phyloP scores from a whole-genome alignment of 2,888 invertebrate species.

The Automeris io region DNA sequence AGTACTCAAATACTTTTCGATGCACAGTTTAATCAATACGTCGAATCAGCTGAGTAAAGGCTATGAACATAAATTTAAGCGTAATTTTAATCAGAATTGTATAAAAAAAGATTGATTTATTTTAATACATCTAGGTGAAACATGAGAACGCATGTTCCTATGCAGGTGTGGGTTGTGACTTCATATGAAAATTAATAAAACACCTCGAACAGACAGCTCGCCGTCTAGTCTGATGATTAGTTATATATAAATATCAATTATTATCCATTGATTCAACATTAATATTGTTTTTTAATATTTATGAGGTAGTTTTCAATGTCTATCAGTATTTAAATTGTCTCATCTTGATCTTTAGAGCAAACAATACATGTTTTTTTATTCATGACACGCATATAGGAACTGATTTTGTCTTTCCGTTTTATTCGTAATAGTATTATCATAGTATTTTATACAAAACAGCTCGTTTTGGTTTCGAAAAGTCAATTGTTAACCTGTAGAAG shows the following conservation, averaged over 20 bases:
- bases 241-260: constrained; percentile 15
- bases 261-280: constrained; percentile 10
- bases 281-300: constrained; percentile 8
- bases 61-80: no score
- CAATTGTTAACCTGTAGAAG: no score
- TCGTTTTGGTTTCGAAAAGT: neutral
- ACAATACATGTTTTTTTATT: neutral
- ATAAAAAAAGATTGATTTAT: constrained; percentile 11
- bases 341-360: constrained; percentile 4
- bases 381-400: constrained; percentile 9
- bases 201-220: constrained; percentile 26
- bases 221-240: constrained; percentile 20
- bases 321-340: constrained; percentile 6
- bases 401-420: neutral
- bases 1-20: no score
- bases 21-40: no score
- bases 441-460: neutral
- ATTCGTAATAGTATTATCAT: neutral
- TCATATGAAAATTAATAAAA: constrained; percentile 21
- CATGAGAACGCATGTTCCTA: constrained; percentile 20
- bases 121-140: constrained; percentile 15
- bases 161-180: constrained; percentile 21
- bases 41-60: no score
- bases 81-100: constrained; percentile 5
- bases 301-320: constrained; percentile 5